Base-by-base conservation (phyloP, 2,113 vertebrate species). In the Gymnarchus niloticus region DNA sequence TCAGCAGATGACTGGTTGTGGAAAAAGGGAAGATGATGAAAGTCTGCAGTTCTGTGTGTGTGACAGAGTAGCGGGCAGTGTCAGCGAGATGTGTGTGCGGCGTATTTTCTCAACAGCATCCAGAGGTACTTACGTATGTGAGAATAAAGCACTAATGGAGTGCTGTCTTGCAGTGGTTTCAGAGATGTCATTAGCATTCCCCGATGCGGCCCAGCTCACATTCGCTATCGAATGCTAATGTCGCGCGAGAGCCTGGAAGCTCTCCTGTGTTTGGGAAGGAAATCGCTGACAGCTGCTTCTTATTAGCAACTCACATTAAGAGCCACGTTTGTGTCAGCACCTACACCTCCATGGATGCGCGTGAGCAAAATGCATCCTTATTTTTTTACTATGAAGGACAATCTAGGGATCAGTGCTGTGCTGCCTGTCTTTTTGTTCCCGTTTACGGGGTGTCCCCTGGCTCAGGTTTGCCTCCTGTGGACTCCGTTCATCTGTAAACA, bases 171-270 rank as follows among this genome's bases (percentile, higher is more conserved):
- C 14, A 2, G 65, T 17, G 0, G 33, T 17, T 41, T 33, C 41
- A 17, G 41, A 73, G 65, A 17, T 2, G 33, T 73, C 12, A 9
- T 17, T 54, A 54, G 19, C 8, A 17, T 14, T 2, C 52, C 52
- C 19, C 52, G 51, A 56, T 44, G 19, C 65, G 4, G 44, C 37
- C 3, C 52, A 78, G 52, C 56, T 54, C 57, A 21, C 33, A 12
- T 77, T 51, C 52, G 84, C 84, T 61, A 78, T 61, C 37, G 61
- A 52, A 87, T 51, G 54, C 65, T 83, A 25, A 23, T 12, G 65
- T 46, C 61, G 85, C 78, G 61, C 6, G 46, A 85, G 87, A 44
- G 14, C 56, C 57, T 87, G 84, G 87, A 87, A 41, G 33, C 17
- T 2, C 61, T 85, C 65, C 84, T 77, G 46, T 51, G 44, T 76